Base-by-base conservation (phyloP, 64 coral and sea anemone species). In the Anthopleura sola region DNA sequence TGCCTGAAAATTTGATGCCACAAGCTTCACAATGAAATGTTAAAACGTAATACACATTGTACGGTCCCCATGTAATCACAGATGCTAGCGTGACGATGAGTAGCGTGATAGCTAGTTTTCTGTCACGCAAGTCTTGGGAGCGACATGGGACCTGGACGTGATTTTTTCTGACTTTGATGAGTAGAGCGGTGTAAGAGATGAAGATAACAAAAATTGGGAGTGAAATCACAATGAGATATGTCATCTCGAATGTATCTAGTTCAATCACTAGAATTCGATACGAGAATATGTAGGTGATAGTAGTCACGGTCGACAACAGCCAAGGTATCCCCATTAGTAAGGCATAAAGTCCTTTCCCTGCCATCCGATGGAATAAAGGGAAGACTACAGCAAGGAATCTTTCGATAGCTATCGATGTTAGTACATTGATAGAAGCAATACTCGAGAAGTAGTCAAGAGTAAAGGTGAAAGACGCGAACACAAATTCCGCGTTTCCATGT, bases 361-460 rank as follows among this genome's bases (percentile, higher is more conserved):
- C 37, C 49, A 53, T 81, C 1, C 78, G 78, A 49, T 81, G 78
- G 32, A 48, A 81, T 2, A 81, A 81, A 36, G 82, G 82, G 19
- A 83, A 83, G 19, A 83, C 82, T 9, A 83, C 38, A 37, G 82
- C 82, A 38, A 83, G 9, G 55, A 83, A 83, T 49, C 82, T 38
- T 37, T 83, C 82, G 6, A 83, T 49, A 16, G 82, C 55, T 56
- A 83, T 83, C 17, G 48, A 54, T 31, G 82, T 56, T 16, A 83
- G 50, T 19, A 83, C 48, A 49, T 56, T 47, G 28, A 83, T 38
- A 24, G 82, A 83, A 38, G 82, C 82, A 32, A 83, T 18, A 29
- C 50, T 83, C 32, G 82, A 83, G 82, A 83, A 83, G 14, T 83
- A 83, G 82, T 83, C 82, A 26, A 83, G 21, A 36, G 82, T 83